Base-by-base conservation (phyloP, 92 coral and sea anemone genomes). In the Diadumene lineata region DNA sequence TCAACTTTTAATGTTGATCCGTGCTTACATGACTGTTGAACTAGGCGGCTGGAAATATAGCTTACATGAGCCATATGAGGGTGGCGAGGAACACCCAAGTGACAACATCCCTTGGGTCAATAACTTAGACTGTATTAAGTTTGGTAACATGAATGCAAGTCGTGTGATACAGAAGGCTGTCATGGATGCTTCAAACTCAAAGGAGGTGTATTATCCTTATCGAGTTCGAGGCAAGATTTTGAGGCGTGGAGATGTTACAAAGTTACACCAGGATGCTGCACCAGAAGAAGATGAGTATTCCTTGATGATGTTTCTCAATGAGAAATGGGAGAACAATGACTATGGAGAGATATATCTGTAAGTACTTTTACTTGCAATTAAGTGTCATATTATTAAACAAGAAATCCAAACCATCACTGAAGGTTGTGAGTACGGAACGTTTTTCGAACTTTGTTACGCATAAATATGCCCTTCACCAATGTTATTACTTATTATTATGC, bases 331-430 rank as follows among this genome's bases (percentile, higher is more conserved):
- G 60, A 96, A 92, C 46, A 92, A 96, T 77, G 89, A 88, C 75
- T 92, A 96, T 76, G 99, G 99, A 25, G 99, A 96, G 31, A 69
- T 96, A n/a, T 96, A 92, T 73, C 43, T 96, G 99, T 96, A 84
- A 77, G 99, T 92, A 26, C 53, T 32, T 1, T 30, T 58, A 30
- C 7, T 3, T 58, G 31, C 7, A 11, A 25, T 7, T 22, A 9
- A 23, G 1, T 22, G 64, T 58, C n/a, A n/a, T n/a, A n/a, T n/a
- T n/a, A n/a, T n/a, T n/a, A n/a, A n/a, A n/a, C n/a, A n/a, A n/a
- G n/a, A n/a, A n/a, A n/a, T n/a, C n/a, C n/a, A n/a, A n/a, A n/a
- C n/a, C n/a, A n/a, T n/a, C n/a, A n/a, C n/a, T n/a, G n/a, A n/a
- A n/a, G n/a, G n/a, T n/a, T n/a, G n/a, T n/a, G n/a, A n/a, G n/a